phyloP scores from a whole-genome alignment of 2,797 vertebrate genomes.

The Mionectes olivaceus region DNA sequence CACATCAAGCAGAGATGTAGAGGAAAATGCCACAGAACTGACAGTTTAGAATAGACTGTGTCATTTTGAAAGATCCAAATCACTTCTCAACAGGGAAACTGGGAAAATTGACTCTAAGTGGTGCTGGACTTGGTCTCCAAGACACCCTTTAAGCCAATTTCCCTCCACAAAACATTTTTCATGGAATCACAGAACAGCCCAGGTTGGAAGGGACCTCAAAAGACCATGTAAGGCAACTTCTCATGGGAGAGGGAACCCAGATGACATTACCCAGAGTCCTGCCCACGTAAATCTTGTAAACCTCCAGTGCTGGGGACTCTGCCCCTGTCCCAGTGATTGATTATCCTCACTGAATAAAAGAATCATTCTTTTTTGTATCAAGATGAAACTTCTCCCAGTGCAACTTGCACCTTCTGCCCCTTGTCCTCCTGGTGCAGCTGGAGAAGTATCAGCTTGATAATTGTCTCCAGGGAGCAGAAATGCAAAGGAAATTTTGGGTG shows the following conservation, averaged over 20 bases:
- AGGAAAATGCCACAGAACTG: slow-evolving; percentile 1
- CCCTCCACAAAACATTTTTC: background rate
- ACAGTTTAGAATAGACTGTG: background rate
- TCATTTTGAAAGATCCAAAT: background rate
- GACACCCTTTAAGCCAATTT: background rate
- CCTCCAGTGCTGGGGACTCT: background rate
- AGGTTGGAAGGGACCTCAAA: background rate
- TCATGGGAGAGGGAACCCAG: background rate
- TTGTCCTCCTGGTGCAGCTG: background rate
- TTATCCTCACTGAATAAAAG: background rate
- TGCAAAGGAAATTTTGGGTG: background rate
- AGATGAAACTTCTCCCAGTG: background rate
- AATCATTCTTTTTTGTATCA: background rate
- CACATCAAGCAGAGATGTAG: background rate
- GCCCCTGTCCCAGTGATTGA: background rate
- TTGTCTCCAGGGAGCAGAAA: background rate
- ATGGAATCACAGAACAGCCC: background rate
- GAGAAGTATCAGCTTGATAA: background rate
- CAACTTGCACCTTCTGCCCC: background rate
- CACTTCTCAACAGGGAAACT: background rate
- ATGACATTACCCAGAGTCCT: background rate
- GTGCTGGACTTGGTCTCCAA: background rate
- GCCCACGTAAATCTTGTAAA: background rate
- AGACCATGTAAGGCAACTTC: background rate
- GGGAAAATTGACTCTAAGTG: background rate